phyloP scores from a whole-genome alignment of 2,888 invertebrate species.

The Epirrhoe alternata region DNA sequence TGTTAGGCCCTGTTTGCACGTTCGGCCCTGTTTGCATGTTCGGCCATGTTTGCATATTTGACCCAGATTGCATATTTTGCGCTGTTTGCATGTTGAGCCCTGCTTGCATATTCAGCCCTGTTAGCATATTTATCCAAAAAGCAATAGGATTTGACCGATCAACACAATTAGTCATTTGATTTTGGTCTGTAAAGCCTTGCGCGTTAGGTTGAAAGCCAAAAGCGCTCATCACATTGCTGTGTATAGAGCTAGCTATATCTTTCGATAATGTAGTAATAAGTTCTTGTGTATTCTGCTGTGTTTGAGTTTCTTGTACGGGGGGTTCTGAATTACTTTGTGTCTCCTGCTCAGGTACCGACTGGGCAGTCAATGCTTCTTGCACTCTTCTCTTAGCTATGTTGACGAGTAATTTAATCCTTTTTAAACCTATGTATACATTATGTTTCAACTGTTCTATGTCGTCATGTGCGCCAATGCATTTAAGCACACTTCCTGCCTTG shows the following conservation, averaged over 20 bases:
- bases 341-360: neutral
- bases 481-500: neutral
- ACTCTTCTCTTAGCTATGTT: neutral
- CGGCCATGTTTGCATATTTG: too few species aligned
- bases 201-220: neutral
- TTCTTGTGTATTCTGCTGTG: neutral
- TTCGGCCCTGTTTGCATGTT: too few species aligned
- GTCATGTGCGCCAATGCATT: neutral
- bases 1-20: too few species aligned
- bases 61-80: too few species aligned
- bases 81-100: too few species aligned
- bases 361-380: neutral
- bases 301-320: neutral
- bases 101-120: too few species aligned
- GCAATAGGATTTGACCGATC: neutral
- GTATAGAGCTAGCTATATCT: slow-evolving; percentile 5
- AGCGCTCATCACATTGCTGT: slow-evolving; percentile 5
- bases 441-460: neutral
- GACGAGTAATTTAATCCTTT: neutral
- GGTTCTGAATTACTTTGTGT: neutral
- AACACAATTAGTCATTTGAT: neutral
- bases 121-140: too few species aligned
- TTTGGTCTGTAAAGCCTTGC: neutral
- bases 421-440: neutral
- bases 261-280: neutral